Evolutionary conservation across 2,888 invertebrate species (phyloP), one percentile per base, ranked within the genome.

Genomic region (Xestia xanthographa): DNA sequence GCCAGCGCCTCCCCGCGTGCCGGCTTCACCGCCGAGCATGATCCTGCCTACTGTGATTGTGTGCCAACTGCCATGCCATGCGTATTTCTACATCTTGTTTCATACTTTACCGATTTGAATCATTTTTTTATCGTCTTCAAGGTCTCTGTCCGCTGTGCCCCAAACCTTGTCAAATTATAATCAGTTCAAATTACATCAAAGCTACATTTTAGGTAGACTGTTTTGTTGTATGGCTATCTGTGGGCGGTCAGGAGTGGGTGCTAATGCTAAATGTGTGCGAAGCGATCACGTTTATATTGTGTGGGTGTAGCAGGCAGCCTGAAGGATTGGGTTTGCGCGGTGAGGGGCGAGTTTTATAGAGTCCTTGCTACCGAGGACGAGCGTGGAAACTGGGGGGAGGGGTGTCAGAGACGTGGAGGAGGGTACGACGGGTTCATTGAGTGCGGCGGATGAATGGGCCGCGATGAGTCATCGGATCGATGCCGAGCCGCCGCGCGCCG

Each of bases 391-490:
- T 70, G 63, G 76, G 76, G 82, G 89, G 89, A 86, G 87, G 89
- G 88, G 85, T 86, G 76, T 89, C 80, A 90, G 84, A 79, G 86
- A 79, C 82, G 85, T 84, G 82, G 84, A 87, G 87, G 90, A 88
- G 89, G 87, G 89, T 88, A 90, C 92, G 92, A 92, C 91, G 91
- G 90, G 92, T 96, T 95, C 96, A 96, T 96, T 96, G 94, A 96
- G 95, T 88, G 95, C 94, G 94, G 94, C 93, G 94, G 94, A 96
- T 96, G 96, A 96, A 96, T 96, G 96, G 93, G 94, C 92, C 91
- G 93, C 93, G 93, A 92, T 96, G 96, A 96, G 91, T 96, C 96
- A 96, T 90, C 94, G 92, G 95, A 95, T 96, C 96, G 95, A 96
- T 95, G 91, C 90, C 87, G 90, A 82, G 84, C 86, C 83, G 80